Evolutionary conservation across 2,797 vertebrate species (phyloP), one percentile per base, ranked within the genome.

Genomic region (Cyclopterus lumpus): DNA sequence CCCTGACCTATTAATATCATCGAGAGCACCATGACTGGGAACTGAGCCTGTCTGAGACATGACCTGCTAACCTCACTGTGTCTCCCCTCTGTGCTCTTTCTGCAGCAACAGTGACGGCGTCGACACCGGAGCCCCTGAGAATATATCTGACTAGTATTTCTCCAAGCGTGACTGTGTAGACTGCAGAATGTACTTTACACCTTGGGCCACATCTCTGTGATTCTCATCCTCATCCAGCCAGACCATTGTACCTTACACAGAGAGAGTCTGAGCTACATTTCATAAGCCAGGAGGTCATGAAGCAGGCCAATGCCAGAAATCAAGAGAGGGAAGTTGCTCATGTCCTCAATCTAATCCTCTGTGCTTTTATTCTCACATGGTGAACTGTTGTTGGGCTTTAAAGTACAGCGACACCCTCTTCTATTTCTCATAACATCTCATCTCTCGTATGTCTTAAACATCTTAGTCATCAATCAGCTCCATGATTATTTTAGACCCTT

Each of bases 151-250:
- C 0, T 90, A 92, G 54, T 48, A 67, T 44, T 89, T 93, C 59
- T 95, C 95, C 61, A 86, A 93, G 76, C 94, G 94, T 0, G 94
- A 93, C 70, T 94, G 93, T 12, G 86, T 94, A 22, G 89, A 94
- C 85, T 95, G 95, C 78, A 94, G 93, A 2, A 28, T 96, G 62
- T 95, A 95, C 61, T 96, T 94, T 36, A 95, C 94, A 0, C 85
- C 94, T 0, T 94, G 93, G 20, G 93, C 94, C 95, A 95, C 63
- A 93, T 95, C 62, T 93, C 94, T 26, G 77, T 95, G 90, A 91
- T 90, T 89, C 34, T 95, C 75, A 95, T 96, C 67, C 88, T 96
- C 77, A n/a, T 28, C 20, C 28, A 28, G 22, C 0, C 49, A 14
- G 42, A 74, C 66, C 54, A 67, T 51, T 54, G 20, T 53, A 40